phyloP scores from a whole-genome alignment of 2,888 invertebrate species.

The Spisula solida region DNA sequence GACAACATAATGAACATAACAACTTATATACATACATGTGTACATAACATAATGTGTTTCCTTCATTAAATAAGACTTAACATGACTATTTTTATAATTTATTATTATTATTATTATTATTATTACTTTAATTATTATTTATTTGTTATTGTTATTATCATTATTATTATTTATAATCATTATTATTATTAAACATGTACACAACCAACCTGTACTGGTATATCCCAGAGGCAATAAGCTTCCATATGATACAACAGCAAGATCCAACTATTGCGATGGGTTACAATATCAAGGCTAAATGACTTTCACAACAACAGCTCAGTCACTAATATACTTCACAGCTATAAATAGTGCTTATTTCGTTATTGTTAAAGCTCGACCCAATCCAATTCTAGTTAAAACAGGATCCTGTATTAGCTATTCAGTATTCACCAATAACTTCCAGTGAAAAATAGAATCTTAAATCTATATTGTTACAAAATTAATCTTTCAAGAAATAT shows the following conservation, averaged over 20 bases:
- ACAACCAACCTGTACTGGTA: not conserved
- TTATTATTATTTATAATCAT: too few species aligned
- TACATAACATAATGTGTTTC: too few species aligned
- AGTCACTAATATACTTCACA: not conserved
- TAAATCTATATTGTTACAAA: too few species aligned
- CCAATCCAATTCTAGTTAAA: not conserved
- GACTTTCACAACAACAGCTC: not conserved
- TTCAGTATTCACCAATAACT: not conserved
- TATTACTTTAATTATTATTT: too few species aligned
- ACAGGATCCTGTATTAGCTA: not conserved
- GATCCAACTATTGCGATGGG: not conserved
- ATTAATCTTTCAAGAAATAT: too few species aligned
- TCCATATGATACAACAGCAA: conserved; percentile 14
- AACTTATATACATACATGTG: too few species aligned
- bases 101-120: too few species aligned
- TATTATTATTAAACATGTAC: too few species aligned
- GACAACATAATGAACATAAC: too few species aligned
- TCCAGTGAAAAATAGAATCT: not conserved
- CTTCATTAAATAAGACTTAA: too few species aligned
- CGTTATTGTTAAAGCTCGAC: not conserved
- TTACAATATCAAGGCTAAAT: not conserved
- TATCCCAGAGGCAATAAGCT: not conserved
- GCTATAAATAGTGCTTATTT: conserved; percentile 11
- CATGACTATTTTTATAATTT: too few species aligned
- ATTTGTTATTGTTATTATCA: too few species aligned